These are phyloP conservation scores for Channa striata DNA, from an alignment of 2,797 vertebrate genomes.

Conservation along the genomic window DNA sequence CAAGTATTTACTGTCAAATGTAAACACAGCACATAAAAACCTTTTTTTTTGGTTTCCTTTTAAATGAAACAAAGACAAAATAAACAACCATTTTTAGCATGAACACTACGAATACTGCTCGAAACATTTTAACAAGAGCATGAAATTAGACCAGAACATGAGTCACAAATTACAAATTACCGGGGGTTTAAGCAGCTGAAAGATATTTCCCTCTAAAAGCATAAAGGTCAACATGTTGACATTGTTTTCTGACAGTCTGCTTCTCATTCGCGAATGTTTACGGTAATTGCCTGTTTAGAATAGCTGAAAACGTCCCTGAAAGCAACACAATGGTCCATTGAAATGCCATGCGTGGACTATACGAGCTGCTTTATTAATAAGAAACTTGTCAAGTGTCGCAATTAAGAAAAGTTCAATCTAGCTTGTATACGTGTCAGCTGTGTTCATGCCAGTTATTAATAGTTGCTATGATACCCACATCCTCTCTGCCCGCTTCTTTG, in stretches of 20 bases:
- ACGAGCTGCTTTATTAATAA: conserved; percentile 15
- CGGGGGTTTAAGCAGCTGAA: conserved; percentile 61
- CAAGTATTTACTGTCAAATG: conserved; percentile 18
- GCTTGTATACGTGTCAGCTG: conserved; percentile 33
- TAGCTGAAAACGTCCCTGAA: conserved; percentile 47
- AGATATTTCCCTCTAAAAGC: conserved; percentile 65
- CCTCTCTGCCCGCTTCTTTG: conserved; percentile 67
- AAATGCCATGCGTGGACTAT: conserved; percentile 36
- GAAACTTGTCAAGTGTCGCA: too few relatives aligned
- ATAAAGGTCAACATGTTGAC: conserved; percentile 73
- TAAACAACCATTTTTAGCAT: conserved; percentile 20
- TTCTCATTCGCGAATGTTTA: conserved; percentile 61
- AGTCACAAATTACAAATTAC: conserved; percentile 56
- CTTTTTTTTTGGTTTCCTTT: not conserved
- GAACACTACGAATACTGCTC: conserved; percentile 13
- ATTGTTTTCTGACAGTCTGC: conserved; percentile 62
- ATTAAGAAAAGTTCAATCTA: too few relatives aligned
- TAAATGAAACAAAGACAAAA: conserved; percentile 40
- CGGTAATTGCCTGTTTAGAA: conserved; percentile 56
- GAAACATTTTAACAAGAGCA: conserved; percentile 53
- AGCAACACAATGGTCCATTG: conserved; percentile 58
- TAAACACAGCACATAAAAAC: conserved; percentile 30
- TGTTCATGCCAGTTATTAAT: conserved; percentile 68
- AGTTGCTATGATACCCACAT: conserved; percentile 79
- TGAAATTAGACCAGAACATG: conserved; percentile 50